Evolutionary conservation across 2,888 invertebrate species (phyloP).

Genomic region (Stenolophus ochropezus): DNA sequence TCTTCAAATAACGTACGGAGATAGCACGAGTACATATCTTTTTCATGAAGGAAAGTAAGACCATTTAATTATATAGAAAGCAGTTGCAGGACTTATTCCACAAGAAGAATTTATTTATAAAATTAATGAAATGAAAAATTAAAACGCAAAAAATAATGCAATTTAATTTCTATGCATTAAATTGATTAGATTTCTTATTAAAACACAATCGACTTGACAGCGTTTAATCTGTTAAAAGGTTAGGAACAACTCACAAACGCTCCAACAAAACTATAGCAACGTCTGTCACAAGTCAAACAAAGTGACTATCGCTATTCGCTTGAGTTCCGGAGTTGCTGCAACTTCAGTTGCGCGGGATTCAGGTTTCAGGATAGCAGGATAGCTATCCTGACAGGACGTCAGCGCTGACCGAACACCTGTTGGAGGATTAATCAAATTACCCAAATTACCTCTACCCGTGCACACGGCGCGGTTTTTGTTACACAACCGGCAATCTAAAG

Average conservation of each 20-base stretch:
- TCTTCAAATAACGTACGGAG: neutral
- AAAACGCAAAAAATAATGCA: too few species aligned
- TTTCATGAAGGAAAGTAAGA: neutral
- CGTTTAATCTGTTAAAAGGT: neutral
- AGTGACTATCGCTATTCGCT: neutral
- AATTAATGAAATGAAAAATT: too few species aligned
- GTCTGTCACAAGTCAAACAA: neutral
- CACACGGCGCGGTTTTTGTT: neutral
- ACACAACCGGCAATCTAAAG: neutral
- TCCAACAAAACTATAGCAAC: neutral
- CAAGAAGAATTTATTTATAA: neutral
- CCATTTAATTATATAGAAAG: neutral
- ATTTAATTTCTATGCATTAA: neutral
- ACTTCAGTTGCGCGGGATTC: neutral
- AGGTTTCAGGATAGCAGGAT: too few species aligned
- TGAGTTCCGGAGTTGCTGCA: neutral
- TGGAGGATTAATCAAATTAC: conserved; percentile 51
- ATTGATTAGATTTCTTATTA: neutral
- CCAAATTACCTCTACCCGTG: neutral
- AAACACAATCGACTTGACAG: neutral
- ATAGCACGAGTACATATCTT: neutral
- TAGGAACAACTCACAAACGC: neutral
- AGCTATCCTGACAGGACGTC: neutral
- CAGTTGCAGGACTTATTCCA: neutral
- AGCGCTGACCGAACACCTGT: conserved; percentile 37